A percentile compares a stretch with the other conserved stretches of the same genome.
Conservation (phyloP, 2,113 vertebrate genomes). For the Casuarius casuarius region DNA sequence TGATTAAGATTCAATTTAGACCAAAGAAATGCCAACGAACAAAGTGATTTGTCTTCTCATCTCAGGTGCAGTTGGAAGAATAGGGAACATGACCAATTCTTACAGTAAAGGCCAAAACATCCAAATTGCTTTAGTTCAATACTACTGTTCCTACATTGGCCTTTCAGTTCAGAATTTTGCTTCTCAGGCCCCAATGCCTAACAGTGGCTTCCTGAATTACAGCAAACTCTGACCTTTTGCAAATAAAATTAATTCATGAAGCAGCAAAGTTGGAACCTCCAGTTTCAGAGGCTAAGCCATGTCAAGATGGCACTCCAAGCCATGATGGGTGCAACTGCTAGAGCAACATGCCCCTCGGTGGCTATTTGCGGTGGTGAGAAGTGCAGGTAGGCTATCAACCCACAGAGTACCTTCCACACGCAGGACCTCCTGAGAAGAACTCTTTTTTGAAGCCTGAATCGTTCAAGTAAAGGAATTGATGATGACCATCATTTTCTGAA, state of each 20-base stretch:
- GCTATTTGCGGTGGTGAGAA: background rate
- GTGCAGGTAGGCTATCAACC: background rate
- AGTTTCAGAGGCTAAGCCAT: background rate
- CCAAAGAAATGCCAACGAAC: background rate
- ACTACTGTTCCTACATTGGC: background rate
- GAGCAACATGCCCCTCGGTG: background rate
- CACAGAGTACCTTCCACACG: background rate
- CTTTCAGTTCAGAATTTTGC: background rate
- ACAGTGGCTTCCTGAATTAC: background rate
- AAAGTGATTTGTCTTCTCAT: background rate
- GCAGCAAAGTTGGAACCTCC: background rate
- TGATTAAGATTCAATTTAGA: background rate
- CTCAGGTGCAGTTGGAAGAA: background rate
- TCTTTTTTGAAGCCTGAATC: too few relatives aligned
- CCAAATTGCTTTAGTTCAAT: background rate
- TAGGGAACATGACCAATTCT: background rate
- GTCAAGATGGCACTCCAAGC: background rate
- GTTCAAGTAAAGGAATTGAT: too few relatives aligned
- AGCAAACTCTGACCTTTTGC: background rate
- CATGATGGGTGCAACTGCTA: background rate
- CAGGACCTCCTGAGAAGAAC: too few relatives aligned
- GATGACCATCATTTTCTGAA: background rate
- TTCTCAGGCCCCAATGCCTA: fast-evolving
- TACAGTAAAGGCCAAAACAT: background rate
- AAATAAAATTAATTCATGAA: background rate